phyloP scores from a whole-genome alignment of 2,113 vertebrate genomes.

The Strix aluco region DNA sequence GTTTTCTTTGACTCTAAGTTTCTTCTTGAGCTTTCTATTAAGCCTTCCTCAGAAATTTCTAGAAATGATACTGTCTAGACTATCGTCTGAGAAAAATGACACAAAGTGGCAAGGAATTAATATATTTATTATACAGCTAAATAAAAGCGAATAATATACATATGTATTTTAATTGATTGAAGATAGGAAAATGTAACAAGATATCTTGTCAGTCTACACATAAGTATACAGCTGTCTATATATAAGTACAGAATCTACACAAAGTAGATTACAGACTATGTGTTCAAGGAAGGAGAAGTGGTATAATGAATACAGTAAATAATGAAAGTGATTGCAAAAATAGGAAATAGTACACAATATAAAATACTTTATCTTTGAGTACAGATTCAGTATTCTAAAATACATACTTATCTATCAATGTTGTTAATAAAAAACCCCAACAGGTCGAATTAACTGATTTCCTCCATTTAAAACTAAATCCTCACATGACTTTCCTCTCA shows the following conservation, averaged over 20 bases:
- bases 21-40: background rate
- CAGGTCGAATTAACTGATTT: background rate
- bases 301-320: background rate
- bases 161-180: background rate
- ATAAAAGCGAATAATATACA: background rate
- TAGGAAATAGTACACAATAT: background rate
- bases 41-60: background rate
- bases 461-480: background rate
- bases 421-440: background rate
- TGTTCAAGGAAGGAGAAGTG: background rate
- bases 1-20: background rate
- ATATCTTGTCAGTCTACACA: background rate
- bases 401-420: background rate
- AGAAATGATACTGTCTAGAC: background rate
- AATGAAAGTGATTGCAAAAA: background rate
- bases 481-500: background rate
- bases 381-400: background rate
- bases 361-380: background rate
- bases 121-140: background rate
- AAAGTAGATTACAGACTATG: background rate
- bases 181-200: background rate
- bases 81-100: background rate
- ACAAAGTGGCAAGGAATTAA: background rate
- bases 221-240: background rate
- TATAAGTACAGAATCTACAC: background rate